A percentile compares a stretch with the other conserved stretches of the same genome.
Conservation (phyloP, 2,888 invertebrate genomes). For the Chrysodeixis includens region DNA sequence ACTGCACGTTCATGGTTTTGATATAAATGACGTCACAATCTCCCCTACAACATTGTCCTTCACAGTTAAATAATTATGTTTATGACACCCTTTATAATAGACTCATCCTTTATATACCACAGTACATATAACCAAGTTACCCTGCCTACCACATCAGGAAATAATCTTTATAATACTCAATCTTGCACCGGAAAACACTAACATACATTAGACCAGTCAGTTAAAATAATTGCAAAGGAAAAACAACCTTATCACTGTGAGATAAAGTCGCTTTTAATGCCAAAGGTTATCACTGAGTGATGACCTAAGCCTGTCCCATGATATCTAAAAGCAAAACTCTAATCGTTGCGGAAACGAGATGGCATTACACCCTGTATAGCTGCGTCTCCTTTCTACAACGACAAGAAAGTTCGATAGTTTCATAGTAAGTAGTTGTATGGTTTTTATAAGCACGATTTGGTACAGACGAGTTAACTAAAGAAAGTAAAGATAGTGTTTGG, state of each 20-base stretch:
- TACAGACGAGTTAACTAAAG: conserved; percentile 39
- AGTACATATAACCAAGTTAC: neutral
- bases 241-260: neutral
- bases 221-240: neutral
- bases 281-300: conserved; percentile 13
- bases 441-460: conserved; percentile 45
- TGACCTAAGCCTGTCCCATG: no score
- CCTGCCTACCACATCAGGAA: neutral
- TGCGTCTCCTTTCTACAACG: no score
- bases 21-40: neutral
- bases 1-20: neutral
- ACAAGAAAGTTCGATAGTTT: no score
- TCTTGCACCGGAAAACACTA: neutral
- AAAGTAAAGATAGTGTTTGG: conserved; percentile 43
- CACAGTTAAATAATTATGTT: neutral
- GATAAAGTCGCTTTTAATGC: conserved; percentile 16
- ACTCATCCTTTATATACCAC: neutral
- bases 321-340: no score
- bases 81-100: neutral
- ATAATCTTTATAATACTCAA: conserved; percentile 1
- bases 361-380: no score
- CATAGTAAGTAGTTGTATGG: neutral
- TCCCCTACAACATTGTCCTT: neutral
- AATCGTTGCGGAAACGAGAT: no score
- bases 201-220: neutral